phyloP scores from a whole-genome alignment of 2,888 invertebrate species.

The Lasius fuliginosus region DNA sequence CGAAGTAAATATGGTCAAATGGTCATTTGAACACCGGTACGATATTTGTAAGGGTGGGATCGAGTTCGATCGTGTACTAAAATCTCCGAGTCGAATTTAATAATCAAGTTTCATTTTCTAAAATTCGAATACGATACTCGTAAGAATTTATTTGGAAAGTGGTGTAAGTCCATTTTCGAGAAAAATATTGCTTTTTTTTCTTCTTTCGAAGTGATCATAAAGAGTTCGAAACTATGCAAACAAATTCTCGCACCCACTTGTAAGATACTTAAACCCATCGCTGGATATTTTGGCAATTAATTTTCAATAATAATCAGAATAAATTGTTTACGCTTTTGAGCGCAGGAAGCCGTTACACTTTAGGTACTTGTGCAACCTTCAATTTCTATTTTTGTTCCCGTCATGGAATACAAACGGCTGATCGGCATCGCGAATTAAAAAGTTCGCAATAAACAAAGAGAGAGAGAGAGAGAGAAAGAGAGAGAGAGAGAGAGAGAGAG shows the following conservation, averaged over 20 bases:
- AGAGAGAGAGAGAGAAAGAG: constrained; percentile 1
- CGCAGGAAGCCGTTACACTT: neutral
- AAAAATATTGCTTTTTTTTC: no score
- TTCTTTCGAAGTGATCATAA: no score
- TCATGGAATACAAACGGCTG: neutral
- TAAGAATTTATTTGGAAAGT: no score
- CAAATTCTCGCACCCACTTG: no score
- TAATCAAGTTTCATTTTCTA: no score
- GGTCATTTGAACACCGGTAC: neutral
- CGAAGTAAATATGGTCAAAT: neutral
- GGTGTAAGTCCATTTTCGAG: no score
- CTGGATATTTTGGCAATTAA: neutral
- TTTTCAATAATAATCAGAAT: neutral
- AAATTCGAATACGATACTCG: no score
- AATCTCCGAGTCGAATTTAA: no score
- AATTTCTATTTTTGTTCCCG: constrained; percentile 3
- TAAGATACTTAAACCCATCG: no score
- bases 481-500: neutral
- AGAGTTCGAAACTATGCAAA: no score
- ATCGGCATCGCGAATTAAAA: constrained; percentile 16
- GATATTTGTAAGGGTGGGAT: neutral
- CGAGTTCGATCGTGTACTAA: no score
- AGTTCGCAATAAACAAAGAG: constrained; percentile 17
- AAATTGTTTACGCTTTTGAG: neutral
- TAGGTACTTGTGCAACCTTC: neutral